Percentiles rank a stretch among this genome's conserved stretches.
These are phyloP conservation scores for Craseonycteris thonglongyai DNA, from an alignment of 2,113 vertebrate genomes.

Conservation along the genomic window DNA sequence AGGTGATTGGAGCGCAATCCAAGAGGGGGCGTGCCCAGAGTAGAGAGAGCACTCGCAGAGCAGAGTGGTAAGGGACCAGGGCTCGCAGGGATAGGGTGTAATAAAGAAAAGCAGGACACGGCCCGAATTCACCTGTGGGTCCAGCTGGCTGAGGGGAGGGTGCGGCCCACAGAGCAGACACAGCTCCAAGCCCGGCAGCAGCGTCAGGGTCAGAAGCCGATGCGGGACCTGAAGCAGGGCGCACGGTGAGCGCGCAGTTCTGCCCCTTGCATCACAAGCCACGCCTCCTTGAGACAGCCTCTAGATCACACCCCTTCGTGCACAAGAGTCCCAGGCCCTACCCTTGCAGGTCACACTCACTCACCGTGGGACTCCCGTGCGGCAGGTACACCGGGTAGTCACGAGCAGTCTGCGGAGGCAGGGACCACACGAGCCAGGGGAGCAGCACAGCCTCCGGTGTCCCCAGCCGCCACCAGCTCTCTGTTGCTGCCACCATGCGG, in stretches of 20 bases:
- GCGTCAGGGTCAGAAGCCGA: constrained; percentile 87
- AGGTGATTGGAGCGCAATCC: background rate
- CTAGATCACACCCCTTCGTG: no score
- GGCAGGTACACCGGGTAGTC: constrained; percentile 92
- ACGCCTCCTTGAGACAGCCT: background rate
- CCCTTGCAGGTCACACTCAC: background rate
- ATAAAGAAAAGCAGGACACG: fast-evolving
- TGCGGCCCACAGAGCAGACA: constrained; percentile 89
- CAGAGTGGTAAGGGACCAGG: fast-evolving
- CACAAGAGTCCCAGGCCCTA: background rate
- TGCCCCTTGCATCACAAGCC: background rate
- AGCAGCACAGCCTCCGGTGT: constrained; percentile 87
- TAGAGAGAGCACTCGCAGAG: fast-evolving
- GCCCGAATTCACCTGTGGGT: constrained; percentile 73
- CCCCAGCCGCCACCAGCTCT: constrained; percentile 91
- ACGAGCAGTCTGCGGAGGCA: constrained; percentile 81
- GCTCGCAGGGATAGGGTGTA: fast-evolving
- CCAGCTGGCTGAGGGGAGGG: constrained; percentile 82
- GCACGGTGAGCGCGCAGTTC: background rate
- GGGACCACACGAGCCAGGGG: constrained; percentile 79
- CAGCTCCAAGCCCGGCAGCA: constrained; percentile 85
- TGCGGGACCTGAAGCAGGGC: constrained; percentile 80
- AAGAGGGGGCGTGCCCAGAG: background rate
- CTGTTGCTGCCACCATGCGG: constrained; percentile 83
- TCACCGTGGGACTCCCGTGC: constrained; percentile 88